Evolutionary conservation across 2,113 vertebrate species (phyloP).

Genomic region (Amia ocellicauda): DNA sequence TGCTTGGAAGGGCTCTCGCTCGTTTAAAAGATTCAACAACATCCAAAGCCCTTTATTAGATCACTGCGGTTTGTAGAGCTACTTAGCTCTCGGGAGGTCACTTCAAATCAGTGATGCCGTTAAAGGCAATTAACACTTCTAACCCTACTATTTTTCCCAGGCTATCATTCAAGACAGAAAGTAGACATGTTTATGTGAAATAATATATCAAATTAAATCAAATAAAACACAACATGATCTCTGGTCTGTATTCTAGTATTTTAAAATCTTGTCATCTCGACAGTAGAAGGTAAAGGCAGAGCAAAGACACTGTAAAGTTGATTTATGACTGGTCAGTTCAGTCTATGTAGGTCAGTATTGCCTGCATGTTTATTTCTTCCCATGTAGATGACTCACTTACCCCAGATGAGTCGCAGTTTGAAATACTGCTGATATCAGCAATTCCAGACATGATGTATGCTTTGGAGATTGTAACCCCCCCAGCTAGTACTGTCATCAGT

Average conservation of each 20-base stretch:
- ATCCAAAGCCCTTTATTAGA: neutral
- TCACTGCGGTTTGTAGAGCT: neutral
- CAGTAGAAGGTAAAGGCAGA: neutral
- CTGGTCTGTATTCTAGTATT: constrained; percentile 17
- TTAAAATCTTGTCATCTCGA: neutral
- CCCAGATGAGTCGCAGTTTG: neutral
- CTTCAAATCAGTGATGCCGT: neutral
- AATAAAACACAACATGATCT: neutral
- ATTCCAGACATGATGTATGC: neutral
- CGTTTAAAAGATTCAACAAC: neutral
- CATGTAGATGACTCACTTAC: constrained; percentile 19
- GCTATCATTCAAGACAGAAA: neutral
- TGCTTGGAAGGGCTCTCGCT: too few species aligned
- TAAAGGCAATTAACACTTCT: neutral
- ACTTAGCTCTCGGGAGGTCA: neutral
- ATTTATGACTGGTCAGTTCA: constrained; percentile 43
- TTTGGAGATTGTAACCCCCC: neutral
- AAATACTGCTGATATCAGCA: constrained; percentile 18
- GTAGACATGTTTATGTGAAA: neutral
- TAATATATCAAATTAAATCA: too few species aligned
- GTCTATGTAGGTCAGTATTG: constrained; percentile 14
- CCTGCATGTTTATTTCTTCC: constrained; percentile 19
- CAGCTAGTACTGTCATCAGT: constrained; percentile 2
- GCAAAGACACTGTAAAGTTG: constrained; percentile 22
- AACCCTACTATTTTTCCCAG: constrained; percentile 7